A percentile compares a stretch with the other conserved stretches of the same genome.
Evolutionary conservation across 2,888 invertebrate genomes (phyloP).

Genomic region (Lithophane leautieri): DNA sequence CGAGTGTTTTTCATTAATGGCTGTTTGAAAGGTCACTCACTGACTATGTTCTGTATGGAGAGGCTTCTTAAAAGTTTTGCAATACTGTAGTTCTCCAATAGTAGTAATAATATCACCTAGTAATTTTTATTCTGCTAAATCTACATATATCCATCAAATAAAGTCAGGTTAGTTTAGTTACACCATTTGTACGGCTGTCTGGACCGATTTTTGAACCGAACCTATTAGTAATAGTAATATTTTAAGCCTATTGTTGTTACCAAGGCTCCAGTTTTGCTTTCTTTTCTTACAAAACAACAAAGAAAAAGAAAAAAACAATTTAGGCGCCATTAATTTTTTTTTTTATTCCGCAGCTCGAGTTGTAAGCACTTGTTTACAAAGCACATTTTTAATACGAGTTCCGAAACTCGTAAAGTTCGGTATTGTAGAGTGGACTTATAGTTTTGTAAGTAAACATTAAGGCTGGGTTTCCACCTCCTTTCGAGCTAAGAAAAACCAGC

Average conservation of each 20-base stretch:
- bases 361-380: slow-evolving; percentile 39
- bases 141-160: no score
- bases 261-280: background rate
- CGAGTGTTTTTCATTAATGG: background rate
- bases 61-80: background rate
- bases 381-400: slow-evolving; percentile 51
- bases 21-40: background rate
- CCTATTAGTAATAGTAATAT: background rate
- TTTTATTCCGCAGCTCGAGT: slow-evolving; percentile 16
- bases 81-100: no score
- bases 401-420: slow-evolving; percentile 28
- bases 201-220: no score
- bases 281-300: slow-evolving; percentile 19
- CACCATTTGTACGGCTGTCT: no score
- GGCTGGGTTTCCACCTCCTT: background rate
- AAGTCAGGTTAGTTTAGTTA: no score
- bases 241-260: slow-evolving; percentile 1
- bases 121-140: no score
- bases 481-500: no score
- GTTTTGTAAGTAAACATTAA: slow-evolving; percentile 26
- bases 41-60: background rate
- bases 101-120: no score
- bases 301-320: slow-evolving; percentile 4
- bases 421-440: slow-evolving; percentile 21
- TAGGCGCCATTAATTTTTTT: background rate